phyloP scores from a whole-genome alignment of 2,113 vertebrate genomes.

The Ahaetulla prasina region DNA sequence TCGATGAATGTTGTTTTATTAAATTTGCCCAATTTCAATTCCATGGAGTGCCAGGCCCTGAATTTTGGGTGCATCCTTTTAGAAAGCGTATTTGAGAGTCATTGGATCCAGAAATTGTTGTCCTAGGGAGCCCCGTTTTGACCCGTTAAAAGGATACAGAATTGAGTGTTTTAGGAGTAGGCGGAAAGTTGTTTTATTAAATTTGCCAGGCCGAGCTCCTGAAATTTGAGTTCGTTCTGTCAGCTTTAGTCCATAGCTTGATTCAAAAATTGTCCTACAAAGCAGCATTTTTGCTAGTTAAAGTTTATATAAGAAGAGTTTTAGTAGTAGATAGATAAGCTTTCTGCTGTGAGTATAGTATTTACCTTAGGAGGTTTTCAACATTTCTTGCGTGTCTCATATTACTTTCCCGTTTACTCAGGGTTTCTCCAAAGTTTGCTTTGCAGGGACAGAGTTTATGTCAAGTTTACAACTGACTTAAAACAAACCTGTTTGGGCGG shows the following conservation, averaged over 20 bases:
- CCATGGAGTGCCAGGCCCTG: background rate
- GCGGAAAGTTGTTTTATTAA: background rate
- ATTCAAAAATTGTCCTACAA: too few species aligned
- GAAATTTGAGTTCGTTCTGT: background rate
- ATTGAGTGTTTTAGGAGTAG: background rate
- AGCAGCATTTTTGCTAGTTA: too few species aligned
- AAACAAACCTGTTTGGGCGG: too few species aligned
- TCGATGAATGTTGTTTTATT: background rate
- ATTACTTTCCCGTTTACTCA: background rate
- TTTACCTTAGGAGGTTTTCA: rapidly evolving
- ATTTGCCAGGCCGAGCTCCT: background rate
- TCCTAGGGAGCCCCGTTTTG: background rate
- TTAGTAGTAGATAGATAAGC: background rate
- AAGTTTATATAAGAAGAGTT: too few species aligned
- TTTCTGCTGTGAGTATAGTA: rapidly evolving
- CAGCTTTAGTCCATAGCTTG: too few species aligned
- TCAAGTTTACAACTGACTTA: rapidly evolving
- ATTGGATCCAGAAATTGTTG: background rate
- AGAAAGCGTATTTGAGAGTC: background rate
- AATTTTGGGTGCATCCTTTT: background rate
- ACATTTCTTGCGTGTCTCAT: background rate
- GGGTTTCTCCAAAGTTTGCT: background rate
- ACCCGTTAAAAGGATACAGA: background rate
- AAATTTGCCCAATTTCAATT: too few species aligned
- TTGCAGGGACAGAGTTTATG: rapidly evolving